Evolutionary conservation across 2,888 invertebrate genomes (phyloP), one percentile per base, ranked within the genome.

Genomic region (Eristalinus aeneus): DNA sequence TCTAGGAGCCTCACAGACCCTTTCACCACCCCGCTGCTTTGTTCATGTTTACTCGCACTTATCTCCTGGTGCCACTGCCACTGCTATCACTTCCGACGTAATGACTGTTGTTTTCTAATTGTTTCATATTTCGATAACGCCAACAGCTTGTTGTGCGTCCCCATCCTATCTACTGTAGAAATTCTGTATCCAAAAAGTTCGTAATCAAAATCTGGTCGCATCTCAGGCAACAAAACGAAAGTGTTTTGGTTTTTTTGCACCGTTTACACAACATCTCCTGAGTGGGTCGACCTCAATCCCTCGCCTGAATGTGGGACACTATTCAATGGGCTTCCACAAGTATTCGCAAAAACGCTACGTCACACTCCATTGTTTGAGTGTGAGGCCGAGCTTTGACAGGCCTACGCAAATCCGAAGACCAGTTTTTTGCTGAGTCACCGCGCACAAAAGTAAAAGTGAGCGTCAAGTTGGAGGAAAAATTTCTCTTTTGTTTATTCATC

Each of bases 381-480:
- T 11, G 22, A 27, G 23, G 56, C 56, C 23, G 8, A 46, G 46
- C 46, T 46, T 46, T 46, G 56, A 11, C 11, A 23, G 11, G 54
- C 73, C 74, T 27, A 58, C 46, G 56, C 58, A 23, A 27, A 27
- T 9, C 16, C 61, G 16, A 36, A 68, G 68, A 76, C 76, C 54
- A 54, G 68, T 76, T 63, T 61, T 22, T n/a, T 32, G 58, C 63
- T 83, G 72, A 83, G 4, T 77, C 82, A 83, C 56, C 58, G 12
- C 27, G 31, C 34, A 23, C 11, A 83, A 74, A 83, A 78, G 78
- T 78, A 83, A 83, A 83, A 78, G 73, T 83, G 39, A 34, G 32
- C 72, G 27, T 46, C 53, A 68, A 36, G 22, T 39, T 11, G n/a
- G 39, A 46, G 16, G 23, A 16, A 27, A 82, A 68, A 77, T 78